These are phyloP conservation scores for Oncorhynchus keta DNA, from an alignment of 2,113 vertebrate species.

Conservation along the genomic window DNA sequence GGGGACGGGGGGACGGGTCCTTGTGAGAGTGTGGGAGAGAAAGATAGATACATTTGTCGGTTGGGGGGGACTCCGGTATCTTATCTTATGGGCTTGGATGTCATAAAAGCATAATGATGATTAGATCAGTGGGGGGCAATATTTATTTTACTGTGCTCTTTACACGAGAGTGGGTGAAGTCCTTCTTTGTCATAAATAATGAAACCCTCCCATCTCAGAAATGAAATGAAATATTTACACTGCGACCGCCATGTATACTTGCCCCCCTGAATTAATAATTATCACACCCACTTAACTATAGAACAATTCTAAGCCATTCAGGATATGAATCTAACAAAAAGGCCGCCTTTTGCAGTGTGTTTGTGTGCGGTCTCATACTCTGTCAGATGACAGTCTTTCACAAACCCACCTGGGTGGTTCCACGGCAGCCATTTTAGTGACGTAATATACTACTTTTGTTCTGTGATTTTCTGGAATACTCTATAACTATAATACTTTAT, in stretches of 20 bases:
- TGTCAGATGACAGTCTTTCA: background rate
- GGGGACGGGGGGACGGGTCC: conserved; percentile 33
- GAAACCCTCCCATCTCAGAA: conserved; percentile 45
- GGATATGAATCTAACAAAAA: conserved; percentile 17
- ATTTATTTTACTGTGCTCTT: conserved; percentile 52
- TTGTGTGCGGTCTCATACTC: conserved; percentile 12
- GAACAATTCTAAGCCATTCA: conserved; percentile 11
- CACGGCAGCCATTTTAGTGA: too few species aligned
- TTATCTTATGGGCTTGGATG: conserved; percentile 40
- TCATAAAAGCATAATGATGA: conserved; percentile 46
- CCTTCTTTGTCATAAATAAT: conserved; percentile 59
- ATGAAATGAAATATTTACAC: conserved; percentile 62
- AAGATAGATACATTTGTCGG: conserved; percentile 34
- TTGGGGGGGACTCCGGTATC: conserved; percentile 34
- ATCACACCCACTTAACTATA: conserved; percentile 36
- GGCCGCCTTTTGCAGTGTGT: conserved; percentile 29
- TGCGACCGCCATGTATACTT: conserved; percentile 42
- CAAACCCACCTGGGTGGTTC: too few species aligned
- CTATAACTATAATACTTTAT: too few species aligned
- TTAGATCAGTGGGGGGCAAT: conserved; percentile 31
- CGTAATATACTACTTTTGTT: too few species aligned
- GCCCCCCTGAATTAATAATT: conserved; percentile 29
- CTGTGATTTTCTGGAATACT: too few species aligned
- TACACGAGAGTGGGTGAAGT: conserved; percentile 21
- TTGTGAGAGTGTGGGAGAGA: conserved; percentile 22